phyloP scores from a whole-genome alignment of 2,113 vertebrate genomes.

The Vireo altiloquus region DNA sequence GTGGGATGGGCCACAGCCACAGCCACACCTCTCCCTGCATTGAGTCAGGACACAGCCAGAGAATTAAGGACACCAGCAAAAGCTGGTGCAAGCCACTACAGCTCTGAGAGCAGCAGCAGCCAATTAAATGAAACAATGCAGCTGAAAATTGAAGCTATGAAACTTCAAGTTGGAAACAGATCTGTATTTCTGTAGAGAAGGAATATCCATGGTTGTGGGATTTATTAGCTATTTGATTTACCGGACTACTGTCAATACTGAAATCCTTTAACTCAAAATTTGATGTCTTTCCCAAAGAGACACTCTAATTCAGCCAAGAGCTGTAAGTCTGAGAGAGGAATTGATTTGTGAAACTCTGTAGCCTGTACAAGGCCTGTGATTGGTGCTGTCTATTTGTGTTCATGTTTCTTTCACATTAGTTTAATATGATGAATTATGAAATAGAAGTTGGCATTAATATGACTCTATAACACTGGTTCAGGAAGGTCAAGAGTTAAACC shows the following conservation, averaged over 20 bases:
- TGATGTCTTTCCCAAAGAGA: neutral
- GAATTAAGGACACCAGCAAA: neutral
- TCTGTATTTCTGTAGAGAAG: neutral
- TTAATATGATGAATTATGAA: neutral
- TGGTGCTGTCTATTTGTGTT: neutral
- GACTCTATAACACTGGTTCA: neutral
- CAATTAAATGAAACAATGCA: neutral
- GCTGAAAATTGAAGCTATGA: neutral
- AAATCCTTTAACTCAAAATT: constrained; percentile 1
- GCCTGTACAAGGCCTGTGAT: neutral
- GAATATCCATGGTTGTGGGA: neutral
- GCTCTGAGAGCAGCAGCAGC: neutral
- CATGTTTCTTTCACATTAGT: neutral
- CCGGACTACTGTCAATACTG: neutral
- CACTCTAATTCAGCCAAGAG: neutral
- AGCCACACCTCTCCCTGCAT: neutral
- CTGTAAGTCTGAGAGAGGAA: neutral
- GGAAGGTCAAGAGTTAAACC: constrained; percentile 51
- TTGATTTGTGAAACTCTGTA: neutral
- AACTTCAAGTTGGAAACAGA: neutral
- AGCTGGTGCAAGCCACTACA: neutral
- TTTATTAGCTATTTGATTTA: constrained; percentile 5
- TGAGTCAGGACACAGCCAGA: neutral
- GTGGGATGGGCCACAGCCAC: neutral
- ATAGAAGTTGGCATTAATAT: neutral